Base-by-base conservation (phyloP, 2,113 vertebrate genomes). In the Notothenia coriiceps region DNA sequence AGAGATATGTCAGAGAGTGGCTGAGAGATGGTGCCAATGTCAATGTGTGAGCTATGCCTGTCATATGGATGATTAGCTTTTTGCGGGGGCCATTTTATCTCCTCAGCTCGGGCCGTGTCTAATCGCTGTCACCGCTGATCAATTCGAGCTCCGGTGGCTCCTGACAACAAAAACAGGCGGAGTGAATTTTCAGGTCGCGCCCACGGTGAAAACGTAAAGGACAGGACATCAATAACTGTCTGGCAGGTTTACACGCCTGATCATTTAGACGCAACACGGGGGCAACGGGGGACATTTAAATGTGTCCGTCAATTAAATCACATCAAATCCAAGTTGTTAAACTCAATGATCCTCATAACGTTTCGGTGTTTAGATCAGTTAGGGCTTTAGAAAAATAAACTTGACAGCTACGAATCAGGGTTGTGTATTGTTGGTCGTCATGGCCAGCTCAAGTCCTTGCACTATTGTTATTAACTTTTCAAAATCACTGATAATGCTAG, bases 141-240 rank as follows among this genome's bases (percentile, higher is more conserved):
- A 81, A 84, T 85, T 61, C 61, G 75, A 80, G 71, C 74, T 73
- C 22, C 8, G 18, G 67, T 51, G 67, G 76, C 56, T 71, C 47
- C 66, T 70, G 51, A 61, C 44, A 70, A 75, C 70, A 82, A 51
- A 65, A 82, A 71, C 3, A 50, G 71, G 57, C 70, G 63, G 74
- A 67, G 70, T 52, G 61, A 74, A 86, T 89, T 81, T 68, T 88
- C 40, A 29, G 70, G 78, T 88, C 73, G 12, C 3, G 74, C 61
- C 69, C 67, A 67, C 14, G 11, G 61, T 74, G 60, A 64, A 62
- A 76, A 44, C 18, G 1, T 59, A 25, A 46, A 83, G 65, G 70
- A 85, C 72, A 61, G 10, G n/a, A 68, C 68, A 83, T 93, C 89
- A 76, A 86, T 93, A 86, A 57, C 70, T 86, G 88, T 88, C 85